Base-by-base conservation (phyloP, 2,888 invertebrate genomes). In the Andrena bicolor region DNA sequence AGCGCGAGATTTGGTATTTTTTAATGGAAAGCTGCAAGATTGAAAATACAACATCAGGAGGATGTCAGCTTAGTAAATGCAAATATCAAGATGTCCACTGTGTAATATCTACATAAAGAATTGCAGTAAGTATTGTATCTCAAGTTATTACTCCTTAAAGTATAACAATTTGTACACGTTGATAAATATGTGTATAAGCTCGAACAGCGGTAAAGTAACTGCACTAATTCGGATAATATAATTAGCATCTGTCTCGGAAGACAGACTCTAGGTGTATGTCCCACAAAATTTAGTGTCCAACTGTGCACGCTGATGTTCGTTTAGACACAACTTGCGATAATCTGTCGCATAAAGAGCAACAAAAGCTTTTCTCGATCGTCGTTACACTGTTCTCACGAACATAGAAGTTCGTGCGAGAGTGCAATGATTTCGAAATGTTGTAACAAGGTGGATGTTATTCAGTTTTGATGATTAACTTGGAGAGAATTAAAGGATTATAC, bases 361-460 rank as follows among this genome's bases (percentile, higher is more conserved):
- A n/a, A 61, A 20, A 30, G 13, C 48, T 28, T 80, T 61, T 26
- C 16, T 72, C 61, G 48, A 65, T 61, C 5, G 28, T 60, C 23
- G 30, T 30, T 30, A 28, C 28, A 28, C 28, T 28, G 2, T 2
- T 28, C 28, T 28, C 2, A 2, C 2, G 23, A 74, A 26, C 53
- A 23, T 48, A 76, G 26, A 63, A 61, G 48, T 73, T 69, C 63
- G 60, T 63, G 49, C 41, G 41, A 28, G 30, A 32, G 32, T 26
- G 49, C 41, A 61, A 53, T 3, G 8, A 8, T 53, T 58, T 32
- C 49, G 48, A 65, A 72, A 78, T 61, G 66, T 80, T 84, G 89
- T 88, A 89, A 88, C 69, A 88, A 88, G 88, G 88, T 88, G 88
- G 88, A 88, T 88, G 88, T 88, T 82, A 77, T 89, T 87, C 72